These are phyloP conservation scores for Empidonax alnorum DNA, from an alignment of 2,113 vertebrate genomes.

Conservation along the genomic window DNA sequence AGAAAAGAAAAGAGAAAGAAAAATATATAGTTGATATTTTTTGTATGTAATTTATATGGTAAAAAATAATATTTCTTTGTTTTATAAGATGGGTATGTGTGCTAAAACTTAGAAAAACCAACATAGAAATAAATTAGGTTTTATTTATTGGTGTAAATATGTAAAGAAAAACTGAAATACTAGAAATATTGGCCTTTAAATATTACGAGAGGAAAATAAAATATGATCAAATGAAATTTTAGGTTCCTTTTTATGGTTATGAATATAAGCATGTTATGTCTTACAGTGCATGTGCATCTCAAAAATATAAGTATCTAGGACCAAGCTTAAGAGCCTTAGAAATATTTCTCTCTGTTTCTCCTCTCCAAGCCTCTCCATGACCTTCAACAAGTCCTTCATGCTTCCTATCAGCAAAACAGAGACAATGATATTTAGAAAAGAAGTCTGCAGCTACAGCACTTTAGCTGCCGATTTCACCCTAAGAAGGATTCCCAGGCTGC, in stretches of 20 bases:
- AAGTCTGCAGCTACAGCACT: constrained; percentile 25
- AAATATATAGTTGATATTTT: neutral
- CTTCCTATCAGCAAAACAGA: constrained; percentile 9
- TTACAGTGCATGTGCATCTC: neutral
- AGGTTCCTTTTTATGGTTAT: neutral
- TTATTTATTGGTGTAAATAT: neutral
- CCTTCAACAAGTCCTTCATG: constrained; percentile 11
- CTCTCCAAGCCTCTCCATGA: neutral
- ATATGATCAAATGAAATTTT: neutral
- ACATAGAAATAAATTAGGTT: neutral
- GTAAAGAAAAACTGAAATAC: neutral
- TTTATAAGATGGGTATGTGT: fast-evolving
- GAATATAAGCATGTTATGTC: neutral
- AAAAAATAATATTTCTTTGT: neutral
- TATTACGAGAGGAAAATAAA: neutral
- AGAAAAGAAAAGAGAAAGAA: no score
- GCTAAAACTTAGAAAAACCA: neutral
- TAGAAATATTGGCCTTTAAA: neutral
- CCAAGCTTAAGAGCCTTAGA: neutral
- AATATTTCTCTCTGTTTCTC: neutral
- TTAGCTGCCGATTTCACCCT: neutral
- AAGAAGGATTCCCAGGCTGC: neutral
- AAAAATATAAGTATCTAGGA: neutral
- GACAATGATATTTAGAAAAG: constrained; percentile 26
- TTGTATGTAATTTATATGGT: neutral